Percentiles rank a stretch among this genome's conserved stretches.
phyloP scores from a whole-genome alignment of 2,888 invertebrate species.

The Tenthredo livida region DNA sequence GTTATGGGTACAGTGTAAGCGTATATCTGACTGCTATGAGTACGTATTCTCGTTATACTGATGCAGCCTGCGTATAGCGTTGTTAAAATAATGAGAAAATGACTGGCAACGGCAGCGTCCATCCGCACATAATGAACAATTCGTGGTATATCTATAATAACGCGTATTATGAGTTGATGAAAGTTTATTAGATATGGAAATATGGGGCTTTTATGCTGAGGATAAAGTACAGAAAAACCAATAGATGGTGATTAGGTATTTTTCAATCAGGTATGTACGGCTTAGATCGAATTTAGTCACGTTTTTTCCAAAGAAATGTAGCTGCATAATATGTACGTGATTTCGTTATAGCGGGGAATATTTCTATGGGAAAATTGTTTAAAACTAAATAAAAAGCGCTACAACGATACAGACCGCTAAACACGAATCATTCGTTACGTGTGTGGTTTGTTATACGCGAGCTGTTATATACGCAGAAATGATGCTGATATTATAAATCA shows the following conservation, averaged over 20 bases:
- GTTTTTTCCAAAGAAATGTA: background rate
- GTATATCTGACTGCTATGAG: background rate
- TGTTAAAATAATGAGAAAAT: background rate
- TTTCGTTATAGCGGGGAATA: too few species aligned
- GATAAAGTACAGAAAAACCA: background rate
- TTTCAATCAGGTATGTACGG: background rate
- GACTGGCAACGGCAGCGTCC: background rate
- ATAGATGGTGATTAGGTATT: background rate
- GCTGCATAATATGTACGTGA: too few species aligned
- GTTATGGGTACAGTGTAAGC: background rate
- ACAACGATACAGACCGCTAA: too few species aligned
- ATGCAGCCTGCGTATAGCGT: background rate
- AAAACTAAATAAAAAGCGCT: too few species aligned
- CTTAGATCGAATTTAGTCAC: background rate
- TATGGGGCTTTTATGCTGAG: background rate
- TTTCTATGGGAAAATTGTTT: too few species aligned
- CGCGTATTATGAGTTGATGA: too few species aligned
- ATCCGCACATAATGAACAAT: background rate
- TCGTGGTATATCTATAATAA: background rate
- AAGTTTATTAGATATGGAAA: background rate
- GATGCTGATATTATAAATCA: too few species aligned
- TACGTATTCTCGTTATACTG: background rate
- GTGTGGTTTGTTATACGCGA: too few species aligned
- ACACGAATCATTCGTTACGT: too few species aligned
- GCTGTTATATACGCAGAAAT: too few species aligned